A percentile compares a stretch with the other conserved stretches of the same genome.
Conservation (phyloP, 1,140 invertebrate species). For the Ips typographus region DNA sequence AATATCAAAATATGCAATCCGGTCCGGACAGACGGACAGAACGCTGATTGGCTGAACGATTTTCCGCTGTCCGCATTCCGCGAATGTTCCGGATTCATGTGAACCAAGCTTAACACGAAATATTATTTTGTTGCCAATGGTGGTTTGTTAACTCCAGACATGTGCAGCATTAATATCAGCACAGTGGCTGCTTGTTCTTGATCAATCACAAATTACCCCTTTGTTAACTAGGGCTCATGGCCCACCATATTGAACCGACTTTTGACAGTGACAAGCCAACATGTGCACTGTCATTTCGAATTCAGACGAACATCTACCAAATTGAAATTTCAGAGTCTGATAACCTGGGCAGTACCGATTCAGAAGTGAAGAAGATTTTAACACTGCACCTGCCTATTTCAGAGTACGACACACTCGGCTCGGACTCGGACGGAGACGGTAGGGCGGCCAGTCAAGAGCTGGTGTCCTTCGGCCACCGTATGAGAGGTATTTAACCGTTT, state of each 20-base stretch:
- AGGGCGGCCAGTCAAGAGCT: slow-evolving; percentile 57
- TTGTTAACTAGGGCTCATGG: too few species aligned
- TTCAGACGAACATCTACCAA: background rate
- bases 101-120: too few species aligned
- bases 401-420: slow-evolving; percentile 78
- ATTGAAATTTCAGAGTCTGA: slow-evolving; percentile 72
- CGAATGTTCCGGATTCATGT: too few species aligned
- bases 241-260: too few species aligned
- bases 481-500: slow-evolving; percentile 53
- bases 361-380: slow-evolving; percentile 85
- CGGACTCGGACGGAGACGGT: slow-evolving; percentile 71
- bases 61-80: too few species aligned
- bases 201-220: background rate
- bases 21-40: too few species aligned
- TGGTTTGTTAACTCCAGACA: too few species aligned
- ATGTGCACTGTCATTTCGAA: background rate
- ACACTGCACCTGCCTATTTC: slow-evolving; percentile 85
- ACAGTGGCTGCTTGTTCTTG: background rate
- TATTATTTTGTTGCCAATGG: too few species aligned
- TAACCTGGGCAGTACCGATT: slow-evolving; percentile 83
- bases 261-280: background rate
- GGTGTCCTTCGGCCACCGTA: slow-evolving; percentile 61
- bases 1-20: too few species aligned
- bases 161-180: too few species aligned
- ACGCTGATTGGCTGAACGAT: too few species aligned